phyloP scores from a whole-genome alignment of 1,140 invertebrate genomes.

The Drosophila ambigua region DNA sequence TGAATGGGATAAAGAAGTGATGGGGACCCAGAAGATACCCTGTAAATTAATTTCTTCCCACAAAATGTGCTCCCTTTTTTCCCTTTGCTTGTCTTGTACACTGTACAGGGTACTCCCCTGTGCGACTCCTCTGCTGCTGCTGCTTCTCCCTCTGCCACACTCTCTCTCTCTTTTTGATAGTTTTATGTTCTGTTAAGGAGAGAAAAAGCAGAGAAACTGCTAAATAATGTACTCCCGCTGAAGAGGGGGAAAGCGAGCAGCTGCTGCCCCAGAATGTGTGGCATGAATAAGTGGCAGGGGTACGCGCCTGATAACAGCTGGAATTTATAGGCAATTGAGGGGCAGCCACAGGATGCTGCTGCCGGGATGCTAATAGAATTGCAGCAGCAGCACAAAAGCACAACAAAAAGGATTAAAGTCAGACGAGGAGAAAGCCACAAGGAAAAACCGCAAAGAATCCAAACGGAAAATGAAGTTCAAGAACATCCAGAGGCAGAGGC shows the following conservation, averaged over 20 bases:
- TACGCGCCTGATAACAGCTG: conserved; percentile 62
- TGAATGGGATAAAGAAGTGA: too few relatives aligned
- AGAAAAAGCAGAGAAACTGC: conserved; percentile 24
- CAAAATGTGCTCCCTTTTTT: too few relatives aligned
- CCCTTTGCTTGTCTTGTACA: background rate
- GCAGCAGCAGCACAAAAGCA: conserved; percentile 43
- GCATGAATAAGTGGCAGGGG: conserved; percentile 68
- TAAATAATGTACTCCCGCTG: conserved; percentile 55
- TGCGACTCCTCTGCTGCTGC: background rate
- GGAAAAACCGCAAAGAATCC: conserved; percentile 2
- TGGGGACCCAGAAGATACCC: background rate
- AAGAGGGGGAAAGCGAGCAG: conserved; percentile 23
- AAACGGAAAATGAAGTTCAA: conserved; percentile 61
- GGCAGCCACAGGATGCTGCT: conserved; percentile 35
- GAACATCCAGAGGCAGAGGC: conserved; percentile 34
- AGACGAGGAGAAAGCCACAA: background rate
- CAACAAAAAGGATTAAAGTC: conserved; percentile 39
- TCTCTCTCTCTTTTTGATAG: conserved; percentile 20
- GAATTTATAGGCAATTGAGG: conserved; percentile 72
- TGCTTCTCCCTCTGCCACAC: too few relatives aligned
- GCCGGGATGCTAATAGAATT: conserved; percentile 68
- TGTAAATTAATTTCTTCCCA: too few relatives aligned
- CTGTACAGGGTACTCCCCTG: conserved; percentile 3
- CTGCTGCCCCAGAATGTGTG: conserved; percentile 49
- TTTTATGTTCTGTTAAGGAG: conserved; percentile 41